Base-by-base conservation (phyloP, 53 echinoderm and acorn worm species). In the Paelopatides confundens region DNA sequence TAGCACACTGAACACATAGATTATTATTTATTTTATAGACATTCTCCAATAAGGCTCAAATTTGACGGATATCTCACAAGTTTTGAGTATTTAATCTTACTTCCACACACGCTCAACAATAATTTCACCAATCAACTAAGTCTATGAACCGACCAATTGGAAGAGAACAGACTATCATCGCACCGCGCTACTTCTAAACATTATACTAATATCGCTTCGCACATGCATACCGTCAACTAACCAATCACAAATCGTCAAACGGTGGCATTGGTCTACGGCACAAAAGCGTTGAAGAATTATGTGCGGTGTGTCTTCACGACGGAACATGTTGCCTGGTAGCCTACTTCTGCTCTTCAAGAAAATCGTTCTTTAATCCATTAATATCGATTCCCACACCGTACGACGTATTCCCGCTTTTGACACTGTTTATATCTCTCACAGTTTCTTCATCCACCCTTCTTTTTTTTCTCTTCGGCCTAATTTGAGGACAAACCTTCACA, bases 351-450 rank as follows among this genome's bases (percentile, higher is more conserved):
- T 43, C 74, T 74, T 46, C 74, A 39, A 74, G 74, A 74, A 74
- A 74, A 74, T 74, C 74, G 74, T 74, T 74, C 74, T 74, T 74
- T 74, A 74, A 74, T 74, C 74, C 74, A 74, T 74, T 74, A 40
- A 74, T 74, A 74, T 74, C 74, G 74, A 74, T 74, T 40, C 74
- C 74, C 74, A 46, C 46, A 74, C 74, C 11, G 74, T 39, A 40
- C 40, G 39, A 74, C 74, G 40, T 36, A 5, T 28, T 74, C 74
- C 74, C 74, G 39, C 46, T 23, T 74, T 74, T 74, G 74, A 37
- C 74, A 74, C 74, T 74, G 74, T 74, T 74, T 38, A 74, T 74
- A 39, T 74, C 74, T 39, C 74, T 39, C 40, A 40, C 35, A 38
- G 21, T 74, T 74, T 39, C 74, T 46, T 21, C 58, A 58, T 74